Percentiles rank a stretch among this genome's conserved stretches.
Evolutionary conservation across 2,113 vertebrate genomes (phyloP).

Genomic region (Muntiacus muntjak): DNA sequence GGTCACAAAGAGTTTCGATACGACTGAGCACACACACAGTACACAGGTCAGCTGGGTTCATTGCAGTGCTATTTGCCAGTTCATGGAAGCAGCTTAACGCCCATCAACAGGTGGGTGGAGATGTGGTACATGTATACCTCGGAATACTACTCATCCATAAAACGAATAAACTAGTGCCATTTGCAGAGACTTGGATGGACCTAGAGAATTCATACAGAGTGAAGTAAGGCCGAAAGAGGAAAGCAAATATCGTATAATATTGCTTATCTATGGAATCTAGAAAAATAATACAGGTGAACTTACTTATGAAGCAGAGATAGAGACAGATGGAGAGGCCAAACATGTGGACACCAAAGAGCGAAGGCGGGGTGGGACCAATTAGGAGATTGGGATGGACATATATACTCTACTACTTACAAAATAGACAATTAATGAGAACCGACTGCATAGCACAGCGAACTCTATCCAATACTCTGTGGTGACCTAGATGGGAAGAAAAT

Average conservation of each 20-base stretch:
- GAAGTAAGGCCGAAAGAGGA: neutral
- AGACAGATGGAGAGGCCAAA: neutral
- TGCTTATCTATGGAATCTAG: neutral
- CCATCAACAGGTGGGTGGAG: neutral
- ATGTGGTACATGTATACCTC: rapidly evolving
- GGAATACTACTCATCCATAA: neutral
- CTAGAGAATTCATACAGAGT: neutral
- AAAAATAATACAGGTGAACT: neutral
- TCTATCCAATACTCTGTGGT: neutral
- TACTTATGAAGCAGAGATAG: neutral
- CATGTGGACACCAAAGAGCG: neutral
- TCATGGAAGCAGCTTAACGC: rapidly evolving
- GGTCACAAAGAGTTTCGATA: rapidly evolving
- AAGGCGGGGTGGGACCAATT: neutral
- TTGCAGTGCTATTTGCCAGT: rapidly evolving
- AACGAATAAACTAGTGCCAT: neutral
- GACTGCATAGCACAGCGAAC: neutral
- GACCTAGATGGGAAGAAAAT: neutral
- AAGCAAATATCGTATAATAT: rapidly evolving
- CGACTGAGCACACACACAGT: rapidly evolving
- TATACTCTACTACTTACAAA: neutral
- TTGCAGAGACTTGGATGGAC: neutral
- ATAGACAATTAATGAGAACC: neutral
- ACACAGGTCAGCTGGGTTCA: neutral
- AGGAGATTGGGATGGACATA: neutral